Base-by-base conservation (phyloP, 2,888 invertebrate species). In the Heteromyza rotundicornis region DNA sequence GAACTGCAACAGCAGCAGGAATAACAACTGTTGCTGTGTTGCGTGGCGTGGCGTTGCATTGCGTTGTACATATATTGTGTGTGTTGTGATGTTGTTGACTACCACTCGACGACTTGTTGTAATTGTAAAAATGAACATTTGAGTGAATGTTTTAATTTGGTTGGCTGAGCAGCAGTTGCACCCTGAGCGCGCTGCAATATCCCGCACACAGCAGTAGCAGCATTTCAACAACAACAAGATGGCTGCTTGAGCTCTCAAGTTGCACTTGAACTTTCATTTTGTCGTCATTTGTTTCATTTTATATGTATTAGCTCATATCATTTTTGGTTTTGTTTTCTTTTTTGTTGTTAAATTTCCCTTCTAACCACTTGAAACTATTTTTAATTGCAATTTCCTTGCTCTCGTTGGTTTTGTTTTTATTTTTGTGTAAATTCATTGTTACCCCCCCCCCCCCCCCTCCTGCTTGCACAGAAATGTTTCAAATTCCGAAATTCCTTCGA, bases 311-410 rank as follows among this genome's bases (percentile, higher is more conserved):
- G 16, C 56, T 56, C 2, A 14, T n/a, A n/a, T n/a, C n/a, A n/a
- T n/a, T n/a, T 52, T 52, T 16, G 19, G 16, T 8, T 52, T 59
- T 19, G 22, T 40, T 51, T 17, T 24, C 24, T 56, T 44, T 36
- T 56, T 40, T 27, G n/a, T 23, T 56, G 22, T 14, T 56, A 44
- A n/a, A 23, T 14, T 35, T 47, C n/a, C n/a, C n/a, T 32, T 19
- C 65, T 68, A 56, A 74, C 76, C 76, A 76, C 75, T 74, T 73
- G 74, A 73, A 78, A 79, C 78, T 77, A 79, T 78, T 78, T 79
- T 78, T 79, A 79, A 79, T 78, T 78, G 78, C 75, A 74, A 72
- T 75, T 73, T 74, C 65, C 2, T 52, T 16, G 2, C 24, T 52
- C 16, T 52, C 5, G 7, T 24, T 52, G 19, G 44, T 5, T 50